These are phyloP conservation scores for Cyanistes caeruleus DNA, from an alignment of 2,113 vertebrate species.

Conservation along the genomic window DNA sequence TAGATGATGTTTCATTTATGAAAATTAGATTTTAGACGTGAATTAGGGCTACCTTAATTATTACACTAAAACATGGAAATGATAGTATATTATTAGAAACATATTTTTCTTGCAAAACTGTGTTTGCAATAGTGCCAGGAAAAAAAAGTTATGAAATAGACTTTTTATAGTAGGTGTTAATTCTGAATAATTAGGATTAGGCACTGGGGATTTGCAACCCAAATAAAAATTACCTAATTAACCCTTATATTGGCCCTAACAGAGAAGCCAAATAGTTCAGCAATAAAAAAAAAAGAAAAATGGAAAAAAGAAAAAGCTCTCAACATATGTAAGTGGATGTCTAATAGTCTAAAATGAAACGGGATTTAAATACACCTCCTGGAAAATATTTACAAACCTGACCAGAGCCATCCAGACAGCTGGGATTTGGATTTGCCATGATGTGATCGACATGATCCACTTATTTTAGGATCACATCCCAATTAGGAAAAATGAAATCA, in stretches of 20 bases:
- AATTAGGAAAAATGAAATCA: not conserved
- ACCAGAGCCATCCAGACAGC: not conserved
- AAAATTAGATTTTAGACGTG: slow-evolving; percentile 54
- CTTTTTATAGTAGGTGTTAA: slow-evolving; percentile 70
- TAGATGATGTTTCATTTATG: slow-evolving; percentile 43
- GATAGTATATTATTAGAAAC: slow-evolving; percentile 64
- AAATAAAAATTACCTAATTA: slow-evolving; percentile 75
- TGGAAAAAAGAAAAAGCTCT: not conserved
- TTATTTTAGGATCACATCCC: not conserved
- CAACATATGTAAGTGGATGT: not conserved
- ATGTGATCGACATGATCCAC: not conserved
- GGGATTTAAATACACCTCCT: not conserved
- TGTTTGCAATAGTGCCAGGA: slow-evolving; percentile 13
- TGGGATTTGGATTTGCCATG: not conserved
- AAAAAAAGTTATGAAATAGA: slow-evolving; percentile 51
- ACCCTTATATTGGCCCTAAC: slow-evolving; percentile 66
- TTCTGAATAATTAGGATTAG: slow-evolving; percentile 70
- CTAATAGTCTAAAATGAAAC: not conserved
- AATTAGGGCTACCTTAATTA: slow-evolving; percentile 66
- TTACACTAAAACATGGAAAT: slow-evolving; percentile 51
- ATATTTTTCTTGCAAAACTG: slow-evolving; percentile 61
- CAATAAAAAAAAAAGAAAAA: not conserved
- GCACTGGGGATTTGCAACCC: slow-evolving; percentile 70
- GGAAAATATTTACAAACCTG: slow-evolving; percentile 1
- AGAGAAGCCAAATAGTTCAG: slow-evolving; percentile 58